Conservation (phyloP, 2,797 vertebrate species). For the Darevskia nairensis region DNA sequence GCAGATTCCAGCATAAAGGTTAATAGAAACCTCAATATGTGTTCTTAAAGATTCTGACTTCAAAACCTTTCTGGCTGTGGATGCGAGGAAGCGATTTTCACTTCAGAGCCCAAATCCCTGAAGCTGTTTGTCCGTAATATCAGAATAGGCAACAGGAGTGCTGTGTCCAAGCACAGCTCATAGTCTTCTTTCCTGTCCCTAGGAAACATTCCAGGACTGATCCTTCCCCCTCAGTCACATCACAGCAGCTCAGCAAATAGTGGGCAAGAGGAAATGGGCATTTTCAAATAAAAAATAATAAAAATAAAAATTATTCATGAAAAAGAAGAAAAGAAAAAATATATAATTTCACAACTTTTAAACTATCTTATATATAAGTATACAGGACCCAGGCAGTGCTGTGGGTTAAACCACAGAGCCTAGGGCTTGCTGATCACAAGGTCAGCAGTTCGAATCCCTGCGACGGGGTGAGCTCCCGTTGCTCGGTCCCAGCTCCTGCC, state of each 20-base stretch:
- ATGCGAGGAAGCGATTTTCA: slow-evolving; percentile 22
- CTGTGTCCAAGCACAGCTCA: neutral
- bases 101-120: slow-evolving; percentile 30
- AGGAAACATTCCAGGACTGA: neutral
- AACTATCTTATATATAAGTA: no score
- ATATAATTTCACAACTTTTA: no score
- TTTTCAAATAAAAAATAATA: neutral
- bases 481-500: no score
- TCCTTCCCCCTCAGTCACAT: neutral
- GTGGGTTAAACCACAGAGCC: no score
- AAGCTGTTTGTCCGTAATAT: slow-evolving; percentile 12
- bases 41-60: slow-evolving; percentile 63
- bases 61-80: slow-evolving; percentile 36
- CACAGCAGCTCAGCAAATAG: neutral
- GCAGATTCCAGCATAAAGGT: slow-evolving; percentile 62
- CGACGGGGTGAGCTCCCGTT: no score
- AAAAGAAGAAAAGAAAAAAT: no score
- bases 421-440: no score
- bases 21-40: slow-evolving; percentile 63
- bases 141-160: accelerated
- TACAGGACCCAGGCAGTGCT: no score
- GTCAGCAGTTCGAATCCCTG: no score
- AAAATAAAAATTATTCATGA: no score
- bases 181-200: neutral
- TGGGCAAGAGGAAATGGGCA: neutral